Conservation (phyloP, 2,113 vertebrate species). For the Acanthisitta chloris region DNA sequence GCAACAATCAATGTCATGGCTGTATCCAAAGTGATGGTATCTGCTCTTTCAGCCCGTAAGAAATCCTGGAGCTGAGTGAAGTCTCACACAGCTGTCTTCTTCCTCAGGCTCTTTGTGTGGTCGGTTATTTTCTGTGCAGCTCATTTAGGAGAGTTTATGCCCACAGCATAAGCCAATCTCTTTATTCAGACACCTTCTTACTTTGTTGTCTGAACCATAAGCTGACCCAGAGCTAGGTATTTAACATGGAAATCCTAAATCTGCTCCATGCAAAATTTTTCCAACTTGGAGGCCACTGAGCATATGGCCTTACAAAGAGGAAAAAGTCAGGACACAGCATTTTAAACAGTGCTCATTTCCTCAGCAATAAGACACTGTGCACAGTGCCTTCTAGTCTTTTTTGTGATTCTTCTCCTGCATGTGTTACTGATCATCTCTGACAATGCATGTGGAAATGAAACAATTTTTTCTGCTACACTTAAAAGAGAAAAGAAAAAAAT, state of each 20-base stretch:
- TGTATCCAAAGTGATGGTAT: background rate
- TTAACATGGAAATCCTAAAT: background rate
- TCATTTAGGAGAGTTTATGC: background rate
- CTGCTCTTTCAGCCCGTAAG: background rate
- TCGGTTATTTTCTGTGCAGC: background rate
- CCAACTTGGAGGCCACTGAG: background rate
- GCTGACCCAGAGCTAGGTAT: background rate
- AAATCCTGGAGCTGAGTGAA: background rate
- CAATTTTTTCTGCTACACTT: background rate
- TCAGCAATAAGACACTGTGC: background rate
- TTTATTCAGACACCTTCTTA: background rate
- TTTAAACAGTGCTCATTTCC: background rate
- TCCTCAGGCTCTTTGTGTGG: background rate
- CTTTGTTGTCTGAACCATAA: background rate
- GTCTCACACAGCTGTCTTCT: background rate
- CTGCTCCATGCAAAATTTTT: background rate
- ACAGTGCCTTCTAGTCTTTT: background rate
- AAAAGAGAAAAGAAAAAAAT: background rate
- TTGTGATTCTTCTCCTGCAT: background rate
- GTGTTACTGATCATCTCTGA: background rate
- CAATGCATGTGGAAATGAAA: background rate
- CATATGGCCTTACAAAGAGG: background rate
- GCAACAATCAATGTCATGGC: background rate
- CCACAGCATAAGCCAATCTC: background rate
- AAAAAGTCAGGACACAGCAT: background rate